These are phyloP conservation scores for Anguilla megastoma DNA, from an alignment of 2,797 vertebrate genomes.

Conservation along the genomic window DNA sequence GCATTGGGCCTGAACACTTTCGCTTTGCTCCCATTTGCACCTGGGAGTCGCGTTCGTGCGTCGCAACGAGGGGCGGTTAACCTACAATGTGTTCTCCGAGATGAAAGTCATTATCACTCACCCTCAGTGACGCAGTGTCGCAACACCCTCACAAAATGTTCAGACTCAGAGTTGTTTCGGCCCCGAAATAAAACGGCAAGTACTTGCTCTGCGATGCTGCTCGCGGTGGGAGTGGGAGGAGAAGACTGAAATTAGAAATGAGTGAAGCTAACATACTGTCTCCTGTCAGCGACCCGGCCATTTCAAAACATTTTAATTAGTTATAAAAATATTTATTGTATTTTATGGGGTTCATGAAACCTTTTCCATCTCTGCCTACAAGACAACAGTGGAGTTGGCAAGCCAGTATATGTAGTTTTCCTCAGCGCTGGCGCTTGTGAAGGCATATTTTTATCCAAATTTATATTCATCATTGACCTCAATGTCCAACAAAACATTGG, in stretches of 20 bases:
- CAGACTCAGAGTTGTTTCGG: not conserved
- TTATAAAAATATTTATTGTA: not conserved
- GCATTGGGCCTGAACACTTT: not conserved
- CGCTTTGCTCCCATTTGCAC: not conserved
- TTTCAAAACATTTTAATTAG: not conserved
- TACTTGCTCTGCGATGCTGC: not conserved
- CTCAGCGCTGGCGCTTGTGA: no score
- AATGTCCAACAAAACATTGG: not conserved
- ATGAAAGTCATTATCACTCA: not conserved
- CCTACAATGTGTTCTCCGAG: not conserved
- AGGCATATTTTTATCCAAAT: not conserved
- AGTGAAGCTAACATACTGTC: not conserved
- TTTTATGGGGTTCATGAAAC: not conserved
- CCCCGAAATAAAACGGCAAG: not conserved
- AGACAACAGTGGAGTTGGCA: no score
- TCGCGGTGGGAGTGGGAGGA: no score
- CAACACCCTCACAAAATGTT: not conserved
- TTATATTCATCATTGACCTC: not conserved
- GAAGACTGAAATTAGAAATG: no score
- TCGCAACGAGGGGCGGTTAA: not conserved
- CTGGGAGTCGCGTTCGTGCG: not conserved
- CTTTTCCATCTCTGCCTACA: no score
- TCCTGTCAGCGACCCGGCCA: not conserved
- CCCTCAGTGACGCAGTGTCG: not conserved
- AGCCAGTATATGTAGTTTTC: no score